Evolutionary conservation across 2,113 vertebrate species (phyloP).

Genomic region (Lasiurus borealis): DNA sequence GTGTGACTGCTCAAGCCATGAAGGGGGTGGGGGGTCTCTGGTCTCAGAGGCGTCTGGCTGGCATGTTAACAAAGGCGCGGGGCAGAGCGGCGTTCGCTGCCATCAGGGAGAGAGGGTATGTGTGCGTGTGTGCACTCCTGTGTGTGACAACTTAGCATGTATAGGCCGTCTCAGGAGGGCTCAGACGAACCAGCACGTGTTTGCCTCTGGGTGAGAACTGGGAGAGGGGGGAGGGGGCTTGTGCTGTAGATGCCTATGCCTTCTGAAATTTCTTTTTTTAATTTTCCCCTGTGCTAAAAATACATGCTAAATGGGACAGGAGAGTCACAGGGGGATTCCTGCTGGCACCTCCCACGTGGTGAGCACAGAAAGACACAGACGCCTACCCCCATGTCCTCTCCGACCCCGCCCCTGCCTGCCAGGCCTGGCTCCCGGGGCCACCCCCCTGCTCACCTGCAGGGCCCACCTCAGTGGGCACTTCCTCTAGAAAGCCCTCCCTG

Average conservation of each 20-base stretch:
- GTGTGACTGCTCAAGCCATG: rapidly evolving
- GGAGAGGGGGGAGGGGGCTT: background rate
- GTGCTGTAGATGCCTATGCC: rapidly evolving
- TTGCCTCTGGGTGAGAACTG: background rate
- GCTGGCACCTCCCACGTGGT: background rate
- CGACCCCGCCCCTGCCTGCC: rapidly evolving
- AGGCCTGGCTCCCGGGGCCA: background rate
- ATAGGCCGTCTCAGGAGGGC: background rate
- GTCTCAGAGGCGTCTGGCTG: too few relatives aligned
- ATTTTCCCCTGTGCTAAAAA: background rate
- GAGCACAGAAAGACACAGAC: background rate
- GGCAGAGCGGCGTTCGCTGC: rapidly evolving
- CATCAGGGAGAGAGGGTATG: rapidly evolving
- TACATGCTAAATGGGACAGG: background rate
- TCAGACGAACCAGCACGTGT: rapidly evolving
- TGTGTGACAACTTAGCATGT: rapidly evolving
- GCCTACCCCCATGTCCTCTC: background rate
- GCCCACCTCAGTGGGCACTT: background rate
- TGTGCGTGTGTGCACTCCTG: rapidly evolving
- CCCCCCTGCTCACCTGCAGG: background rate
- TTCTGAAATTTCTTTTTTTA: too few relatives aligned
- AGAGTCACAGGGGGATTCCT: background rate
- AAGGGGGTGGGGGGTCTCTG: too few relatives aligned
- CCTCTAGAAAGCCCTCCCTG: background rate
- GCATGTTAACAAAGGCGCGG: background rate